These are phyloP conservation scores for Cyprinella venusta DNA, from an alignment of 2,797 vertebrate genomes.

Conservation along the genomic window DNA sequence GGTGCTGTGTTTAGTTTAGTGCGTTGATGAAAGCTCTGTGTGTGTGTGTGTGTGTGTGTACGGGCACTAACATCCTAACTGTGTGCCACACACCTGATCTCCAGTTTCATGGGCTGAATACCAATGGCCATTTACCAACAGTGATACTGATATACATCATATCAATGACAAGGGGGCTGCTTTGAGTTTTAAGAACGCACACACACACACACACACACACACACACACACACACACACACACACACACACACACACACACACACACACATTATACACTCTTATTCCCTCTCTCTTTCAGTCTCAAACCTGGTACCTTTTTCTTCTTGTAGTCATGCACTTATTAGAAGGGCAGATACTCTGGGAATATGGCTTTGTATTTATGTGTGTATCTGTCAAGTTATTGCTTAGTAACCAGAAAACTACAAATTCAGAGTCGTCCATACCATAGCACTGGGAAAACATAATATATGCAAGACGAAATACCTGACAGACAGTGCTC, in stretches of 20 bases:
- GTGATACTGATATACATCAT: conserved; percentile 67
- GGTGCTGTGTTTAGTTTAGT: conserved; percentile 18
- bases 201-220: background rate
- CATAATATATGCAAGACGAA: background rate
- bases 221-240: background rate
- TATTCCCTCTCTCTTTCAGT: conserved; percentile 40
- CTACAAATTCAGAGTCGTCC: background rate
- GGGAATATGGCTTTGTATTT: conserved; percentile 24
- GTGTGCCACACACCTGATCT: conserved; percentile 62
- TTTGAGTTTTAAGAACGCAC: conserved; percentile 43
- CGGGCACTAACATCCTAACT: conserved; percentile 55
- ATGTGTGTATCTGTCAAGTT: conserved; percentile 25
- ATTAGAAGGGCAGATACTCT: conserved; percentile 27
- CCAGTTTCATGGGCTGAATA: conserved; percentile 65
- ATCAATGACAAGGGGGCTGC: conserved; percentile 63
- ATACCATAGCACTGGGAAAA: background rate
- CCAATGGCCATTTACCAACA: conserved; percentile 63
- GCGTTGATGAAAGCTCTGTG: conserved; percentile 37
- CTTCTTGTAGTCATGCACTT: conserved; percentile 28
- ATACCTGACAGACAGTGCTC: background rate
- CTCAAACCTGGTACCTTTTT: conserved; percentile 15
- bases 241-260: background rate
- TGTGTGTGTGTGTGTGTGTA: conserved; percentile 31
- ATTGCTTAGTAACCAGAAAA: conserved; percentile 25
- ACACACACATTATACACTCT: conserved; percentile 20